Evolutionary conservation across 2,113 vertebrate genomes (phyloP).

Genomic region (Pseudolaguvia tuberculata): DNA sequence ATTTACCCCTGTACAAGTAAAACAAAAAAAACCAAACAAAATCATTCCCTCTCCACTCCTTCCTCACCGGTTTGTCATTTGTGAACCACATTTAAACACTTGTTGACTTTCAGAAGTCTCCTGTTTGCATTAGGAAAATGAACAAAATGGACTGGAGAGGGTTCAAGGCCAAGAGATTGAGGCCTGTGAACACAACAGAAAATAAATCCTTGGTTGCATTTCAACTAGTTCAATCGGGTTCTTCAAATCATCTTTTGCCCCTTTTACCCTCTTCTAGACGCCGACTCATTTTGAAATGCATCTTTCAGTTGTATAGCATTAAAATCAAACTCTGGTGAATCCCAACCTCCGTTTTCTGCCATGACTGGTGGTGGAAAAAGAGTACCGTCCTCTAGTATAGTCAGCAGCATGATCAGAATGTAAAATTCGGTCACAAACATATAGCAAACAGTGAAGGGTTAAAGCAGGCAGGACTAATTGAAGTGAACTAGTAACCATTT

Average conservation of each 20-base stretch:
- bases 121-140: slow-evolving; percentile 43
- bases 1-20: slow-evolving; percentile 98
- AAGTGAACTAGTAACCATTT: slow-evolving; percentile 39
- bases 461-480: slow-evolving; percentile 26
- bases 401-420: slow-evolving; percentile 47
- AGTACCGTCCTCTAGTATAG: not conserved
- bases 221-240: slow-evolving; percentile 47
- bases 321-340: slow-evolving; percentile 36
- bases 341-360: slow-evolving; percentile 5
- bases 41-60: slow-evolving; percentile 54
- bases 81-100: slow-evolving; percentile 53
- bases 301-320: slow-evolving; percentile 2
- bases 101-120: slow-evolving; percentile 47
- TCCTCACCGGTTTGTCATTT: slow-evolving; percentile 37
- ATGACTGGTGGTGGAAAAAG: slow-evolving; percentile 26
- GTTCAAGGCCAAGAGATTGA: slow-evolving; percentile 26
- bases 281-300: slow-evolving; percentile 10
- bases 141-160: slow-evolving; percentile 40
- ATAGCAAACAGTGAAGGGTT: slow-evolving; percentile 25
- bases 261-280: slow-evolving; percentile 15
- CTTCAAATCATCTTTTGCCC: not conserved
- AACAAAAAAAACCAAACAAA: slow-evolving; percentile 66
- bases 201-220: slow-evolving; percentile 58
- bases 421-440: not conserved
- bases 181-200: slow-evolving; percentile 54